Evolutionary conservation across 2,797 vertebrate genomes (phyloP), one percentile per base, ranked within the genome.

Genomic region (Neopelma chrysocephalum): DNA sequence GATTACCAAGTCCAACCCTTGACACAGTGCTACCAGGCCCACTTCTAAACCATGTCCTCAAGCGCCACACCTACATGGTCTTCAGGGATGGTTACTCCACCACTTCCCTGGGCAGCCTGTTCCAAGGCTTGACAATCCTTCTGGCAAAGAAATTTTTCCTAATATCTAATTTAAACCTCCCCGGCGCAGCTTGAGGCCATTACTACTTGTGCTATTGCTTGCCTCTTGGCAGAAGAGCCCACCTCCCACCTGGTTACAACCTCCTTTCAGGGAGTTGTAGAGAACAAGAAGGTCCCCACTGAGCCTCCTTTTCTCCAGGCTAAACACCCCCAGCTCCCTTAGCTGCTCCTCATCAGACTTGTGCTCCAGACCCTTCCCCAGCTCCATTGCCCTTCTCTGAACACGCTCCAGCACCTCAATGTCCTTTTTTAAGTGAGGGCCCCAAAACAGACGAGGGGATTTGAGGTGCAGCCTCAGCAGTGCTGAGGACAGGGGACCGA

Each of bases 391-490:
- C 40, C 15, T 56, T 32, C 32, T 21, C 48, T 50, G 48, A 22
- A 43, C 11, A 27, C 0, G 0, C 12, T 56, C 32, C 70, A 69
- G 27, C 36, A 1, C 42, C 40, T 36, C 60, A 27, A 0, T 22
- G 23, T 17, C 26, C 4, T 42, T 22, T 57, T 43, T 7, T 1
- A 15, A 40, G 10, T 7, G 60, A 72, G 45, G 26, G 6, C 12
- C 5, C 47, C 80, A 53, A 22, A 60, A 20, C 26, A 21, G 34
- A 42, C 3, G 4, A 3, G 4, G 4, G 10, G 9, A 34, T 47
- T 71, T 0, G 0, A 47, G 58, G 5, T 27, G 45, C 31, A 48
- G 43, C 29, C 36, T 62, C 36, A 21, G 12, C 48, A 56, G 5
- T 4, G 17, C 8, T 15, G 38, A 57, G 38, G 29, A 26, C 16